phyloP scores from a whole-genome alignment of 2,113 vertebrate species.

The Muntiacus reevesi region DNA sequence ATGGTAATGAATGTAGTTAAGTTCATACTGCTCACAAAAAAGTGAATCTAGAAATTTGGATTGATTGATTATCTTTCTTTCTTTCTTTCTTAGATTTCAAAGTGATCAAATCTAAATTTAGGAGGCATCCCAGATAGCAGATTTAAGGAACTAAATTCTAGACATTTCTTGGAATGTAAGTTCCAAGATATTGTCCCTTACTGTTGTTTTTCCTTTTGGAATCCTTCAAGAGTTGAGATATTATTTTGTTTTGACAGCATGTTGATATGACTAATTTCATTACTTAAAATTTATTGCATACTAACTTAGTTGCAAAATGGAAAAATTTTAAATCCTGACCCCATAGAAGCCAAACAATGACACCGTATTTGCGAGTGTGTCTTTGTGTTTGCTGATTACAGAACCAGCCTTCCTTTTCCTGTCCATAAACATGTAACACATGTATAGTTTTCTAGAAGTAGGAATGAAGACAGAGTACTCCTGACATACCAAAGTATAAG shows the following conservation, averaged over 20 bases:
- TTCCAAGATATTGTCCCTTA: background rate
- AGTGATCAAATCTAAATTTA: background rate
- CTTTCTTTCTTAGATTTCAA: background rate
- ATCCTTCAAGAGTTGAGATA: background rate
- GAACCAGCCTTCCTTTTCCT: no score
- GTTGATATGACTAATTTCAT: background rate
- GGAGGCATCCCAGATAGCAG: background rate
- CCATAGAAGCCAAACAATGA: background rate
- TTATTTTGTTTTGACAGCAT: background rate
- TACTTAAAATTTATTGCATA: background rate
- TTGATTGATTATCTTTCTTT: background rate
- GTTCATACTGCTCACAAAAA: background rate
- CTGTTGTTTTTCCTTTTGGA: background rate
- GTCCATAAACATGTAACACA: background rate
- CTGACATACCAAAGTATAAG: background rate
- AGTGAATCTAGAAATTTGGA: background rate
- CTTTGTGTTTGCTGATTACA: background rate
- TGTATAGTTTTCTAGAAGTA: background rate
- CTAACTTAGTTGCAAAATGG: background rate
- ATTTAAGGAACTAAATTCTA: background rate
- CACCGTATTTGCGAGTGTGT: background rate
- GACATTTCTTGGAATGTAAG: background rate
- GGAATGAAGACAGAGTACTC: background rate
- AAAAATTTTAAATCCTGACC: background rate
- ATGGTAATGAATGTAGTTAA: background rate